Evolutionary conservation across 1,140 invertebrate species (phyloP), one percentile per base, ranked within the genome.

Genomic region (Lysiphlebus fabarum): DNA sequence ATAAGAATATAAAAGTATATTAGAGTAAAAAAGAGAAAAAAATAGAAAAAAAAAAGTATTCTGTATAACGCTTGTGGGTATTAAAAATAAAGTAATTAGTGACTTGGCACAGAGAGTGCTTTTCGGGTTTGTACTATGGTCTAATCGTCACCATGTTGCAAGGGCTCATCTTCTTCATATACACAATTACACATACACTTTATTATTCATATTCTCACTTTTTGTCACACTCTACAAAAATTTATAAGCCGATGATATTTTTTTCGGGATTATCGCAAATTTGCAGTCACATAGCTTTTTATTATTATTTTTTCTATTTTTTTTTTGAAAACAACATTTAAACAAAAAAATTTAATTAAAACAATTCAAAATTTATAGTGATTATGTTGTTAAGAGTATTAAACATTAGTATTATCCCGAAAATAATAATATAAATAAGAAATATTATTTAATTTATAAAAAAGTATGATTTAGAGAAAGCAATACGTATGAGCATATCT

Each of bases 81-180:
- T 59, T 63, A 59, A 62, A 63, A 63, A 58, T 59, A 63, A 59
- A 59, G 62, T 56, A 58, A 63, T 63, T 63, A 63, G 58, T 53
- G 62, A 59, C 57, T 63, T 63, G 57, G 62, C 62, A 63, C 51
- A 45, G 48, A 36, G 43, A 40, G 53, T 34, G 49, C 48, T 53
- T 53, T 58, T 36, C 57, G 37, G 49, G 40, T 34, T 53, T 53
- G 57, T 48, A 58, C 36, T 34, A 17, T 36, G 54, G 56, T 56
- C 58, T 53, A 57, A 59, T 56, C 54, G 54, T 59, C 58, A 59
- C 48, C 11, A 45, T 45, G 43, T 34, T 50, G 50, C 36, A 38
- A 40, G 11, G 14, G 11, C 11, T 38, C 17, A 26, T 17, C 26
- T 34, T 12, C 8, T 34, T 1, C 12, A 11, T 34, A 8, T 33